Percentiles rank a stretch among this genome's conserved stretches.
phyloP scores from a whole-genome alignment of 2,113 vertebrate species.

The Gopherus flavomarginatus region DNA sequence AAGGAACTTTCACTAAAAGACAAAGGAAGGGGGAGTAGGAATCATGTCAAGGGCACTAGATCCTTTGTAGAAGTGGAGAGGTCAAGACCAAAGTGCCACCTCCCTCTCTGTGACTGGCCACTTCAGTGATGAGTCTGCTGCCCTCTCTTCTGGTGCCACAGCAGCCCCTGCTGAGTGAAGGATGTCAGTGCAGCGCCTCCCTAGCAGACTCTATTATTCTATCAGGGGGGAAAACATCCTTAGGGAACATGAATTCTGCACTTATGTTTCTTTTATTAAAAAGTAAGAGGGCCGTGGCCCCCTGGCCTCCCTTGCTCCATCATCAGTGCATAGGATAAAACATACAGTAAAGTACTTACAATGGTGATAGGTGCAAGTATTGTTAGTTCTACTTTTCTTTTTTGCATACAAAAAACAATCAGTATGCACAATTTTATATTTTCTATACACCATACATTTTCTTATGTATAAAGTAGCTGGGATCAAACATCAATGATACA shows the following conservation, averaged over 20 bases:
- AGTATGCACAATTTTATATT: neutral
- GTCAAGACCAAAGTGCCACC: neutral
- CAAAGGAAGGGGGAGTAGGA: neutral
- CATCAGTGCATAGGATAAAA: neutral
- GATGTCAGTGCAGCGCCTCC: neutral
- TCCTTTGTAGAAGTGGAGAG: neutral
- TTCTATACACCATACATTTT: neutral
- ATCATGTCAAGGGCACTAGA: neutral
- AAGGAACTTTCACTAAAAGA: neutral
- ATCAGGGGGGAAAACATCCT: neutral
- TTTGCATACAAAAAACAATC: neutral
- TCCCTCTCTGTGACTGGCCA: constrained; percentile 6
- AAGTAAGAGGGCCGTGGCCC: neutral
- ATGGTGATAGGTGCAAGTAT: neutral
- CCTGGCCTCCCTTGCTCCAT: neutral
- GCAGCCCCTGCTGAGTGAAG: neutral
- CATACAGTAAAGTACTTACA: neutral
- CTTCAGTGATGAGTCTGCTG: neutral
- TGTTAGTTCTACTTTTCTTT: neutral
- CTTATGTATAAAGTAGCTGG: neutral
- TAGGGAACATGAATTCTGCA: neutral
- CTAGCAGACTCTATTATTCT: too few species aligned
- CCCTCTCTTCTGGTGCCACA: neutral
- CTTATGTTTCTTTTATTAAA: neutral
- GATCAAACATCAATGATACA: neutral